Conservation (phyloP, 2,113 vertebrate species). For the Phaethornis superciliosus region DNA sequence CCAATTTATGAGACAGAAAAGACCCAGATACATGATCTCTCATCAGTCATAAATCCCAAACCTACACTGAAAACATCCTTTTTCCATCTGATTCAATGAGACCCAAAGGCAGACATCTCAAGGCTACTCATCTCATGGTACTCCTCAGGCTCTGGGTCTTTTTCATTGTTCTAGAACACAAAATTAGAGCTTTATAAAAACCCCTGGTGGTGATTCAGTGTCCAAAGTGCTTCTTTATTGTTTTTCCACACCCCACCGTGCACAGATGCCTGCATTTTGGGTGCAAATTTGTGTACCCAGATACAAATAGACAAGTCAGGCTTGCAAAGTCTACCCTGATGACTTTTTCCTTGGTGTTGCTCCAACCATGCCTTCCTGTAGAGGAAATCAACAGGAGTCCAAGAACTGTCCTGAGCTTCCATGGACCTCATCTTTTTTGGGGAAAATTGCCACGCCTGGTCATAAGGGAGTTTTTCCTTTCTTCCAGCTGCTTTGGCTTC, state of each 20-base stretch:
- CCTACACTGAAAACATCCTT: background rate
- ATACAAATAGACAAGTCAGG: background rate
- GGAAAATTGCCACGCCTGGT: background rate
- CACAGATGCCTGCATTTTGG: background rate
- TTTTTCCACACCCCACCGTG: background rate
- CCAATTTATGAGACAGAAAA: background rate
- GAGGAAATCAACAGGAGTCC: background rate
- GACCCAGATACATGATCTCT: accelerated
- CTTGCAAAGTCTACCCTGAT: accelerated
- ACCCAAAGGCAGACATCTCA: background rate
- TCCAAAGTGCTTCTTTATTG: background rate
- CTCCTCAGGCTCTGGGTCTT: background rate
- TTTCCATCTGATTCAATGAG: background rate
- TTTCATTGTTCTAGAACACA: background rate
- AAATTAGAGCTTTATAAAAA: background rate
- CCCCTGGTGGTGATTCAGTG: background rate
- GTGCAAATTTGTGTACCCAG: background rate
- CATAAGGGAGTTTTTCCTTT: background rate
- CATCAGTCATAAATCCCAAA: background rate
- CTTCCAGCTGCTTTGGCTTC: background rate
- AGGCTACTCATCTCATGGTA: background rate
- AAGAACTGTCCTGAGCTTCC: background rate
- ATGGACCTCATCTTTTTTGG: background rate
- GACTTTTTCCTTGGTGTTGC: background rate
- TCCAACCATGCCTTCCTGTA: background rate